Conservation (phyloP, 2,888 invertebrate species). For the Athetis lepigone region DNA sequence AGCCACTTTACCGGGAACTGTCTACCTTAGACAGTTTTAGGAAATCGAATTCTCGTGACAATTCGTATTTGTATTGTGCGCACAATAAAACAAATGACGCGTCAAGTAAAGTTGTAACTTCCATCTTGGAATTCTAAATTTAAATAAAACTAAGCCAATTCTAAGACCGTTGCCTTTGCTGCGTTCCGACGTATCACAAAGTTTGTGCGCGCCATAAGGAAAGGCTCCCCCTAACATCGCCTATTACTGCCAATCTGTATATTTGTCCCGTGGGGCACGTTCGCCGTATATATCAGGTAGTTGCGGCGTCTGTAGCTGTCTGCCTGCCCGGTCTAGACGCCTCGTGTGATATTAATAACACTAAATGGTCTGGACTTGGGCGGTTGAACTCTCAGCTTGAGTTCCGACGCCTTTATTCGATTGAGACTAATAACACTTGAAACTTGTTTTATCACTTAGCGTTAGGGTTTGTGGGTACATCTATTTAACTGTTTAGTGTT, state of each 20-base stretch:
- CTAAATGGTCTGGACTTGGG: conserved; percentile 53
- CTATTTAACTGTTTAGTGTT: not conserved
- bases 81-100: conserved; percentile 13
- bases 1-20: conserved; percentile 20
- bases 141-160: conserved; percentile 59
- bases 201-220: conserved; percentile 49
- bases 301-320: conserved; percentile 37
- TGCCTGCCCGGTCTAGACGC: conserved; percentile 57
- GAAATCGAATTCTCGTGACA: conserved; percentile 24
- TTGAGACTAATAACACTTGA: conserved; percentile 20
- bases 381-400: conserved; percentile 41
- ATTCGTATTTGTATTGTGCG: not conserved
- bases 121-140: conserved; percentile 41
- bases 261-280: conserved; percentile 62
- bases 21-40: conserved; percentile 11
- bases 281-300: conserved; percentile 57
- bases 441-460: conserved; percentile 28
- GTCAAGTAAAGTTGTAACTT: conserved; percentile 26
- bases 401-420: conserved; percentile 17
- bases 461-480: not conserved
- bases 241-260: conserved; percentile 61
- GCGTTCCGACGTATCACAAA: conserved; percentile 51
- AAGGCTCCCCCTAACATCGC: conserved; percentile 45
- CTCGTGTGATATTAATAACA: conserved; percentile 60
- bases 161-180: conserved; percentile 40